Evolutionary conservation across 2,113 vertebrate genomes (phyloP).

Genomic region (Lagopus leucura): DNA sequence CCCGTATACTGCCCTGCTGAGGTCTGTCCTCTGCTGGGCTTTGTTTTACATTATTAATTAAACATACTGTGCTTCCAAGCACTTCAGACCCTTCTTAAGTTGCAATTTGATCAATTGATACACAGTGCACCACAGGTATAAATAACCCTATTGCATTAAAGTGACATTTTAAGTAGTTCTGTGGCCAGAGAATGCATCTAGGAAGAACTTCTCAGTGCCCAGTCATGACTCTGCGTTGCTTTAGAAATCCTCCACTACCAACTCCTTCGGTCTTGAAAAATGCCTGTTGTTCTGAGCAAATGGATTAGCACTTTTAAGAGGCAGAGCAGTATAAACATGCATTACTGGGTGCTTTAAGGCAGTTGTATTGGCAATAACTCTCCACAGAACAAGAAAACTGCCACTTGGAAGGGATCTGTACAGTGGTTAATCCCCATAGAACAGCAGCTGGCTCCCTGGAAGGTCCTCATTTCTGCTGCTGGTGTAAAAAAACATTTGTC

Average conservation of each 20-base stretch:
- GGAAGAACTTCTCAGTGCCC: background rate
- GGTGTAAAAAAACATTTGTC: background rate
- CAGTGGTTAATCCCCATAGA: background rate
- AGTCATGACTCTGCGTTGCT: background rate
- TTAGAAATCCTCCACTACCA: background rate
- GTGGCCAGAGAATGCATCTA: accelerated
- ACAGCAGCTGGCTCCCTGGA: background rate
- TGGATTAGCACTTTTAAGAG: background rate
- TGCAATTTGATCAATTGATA: conserved; percentile 14
- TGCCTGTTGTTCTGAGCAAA: background rate
- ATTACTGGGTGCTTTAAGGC: background rate
- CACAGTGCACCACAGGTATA: background rate
- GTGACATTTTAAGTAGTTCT: background rate
- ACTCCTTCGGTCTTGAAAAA: background rate
- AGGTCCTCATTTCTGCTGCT: background rate
- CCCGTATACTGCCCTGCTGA: background rate
- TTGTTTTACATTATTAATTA: conserved; percentile 57
- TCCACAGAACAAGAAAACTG: background rate
- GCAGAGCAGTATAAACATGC: background rate
- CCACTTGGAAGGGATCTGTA: background rate
- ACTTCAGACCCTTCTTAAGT: conserved; percentile 21
- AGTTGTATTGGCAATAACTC: background rate
- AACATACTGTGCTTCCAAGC: background rate
- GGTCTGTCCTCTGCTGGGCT: conserved; percentile 18
- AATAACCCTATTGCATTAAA: background rate